Base-by-base conservation (phyloP, 2,113 vertebrate species). In the Neotragus moschatus region DNA sequence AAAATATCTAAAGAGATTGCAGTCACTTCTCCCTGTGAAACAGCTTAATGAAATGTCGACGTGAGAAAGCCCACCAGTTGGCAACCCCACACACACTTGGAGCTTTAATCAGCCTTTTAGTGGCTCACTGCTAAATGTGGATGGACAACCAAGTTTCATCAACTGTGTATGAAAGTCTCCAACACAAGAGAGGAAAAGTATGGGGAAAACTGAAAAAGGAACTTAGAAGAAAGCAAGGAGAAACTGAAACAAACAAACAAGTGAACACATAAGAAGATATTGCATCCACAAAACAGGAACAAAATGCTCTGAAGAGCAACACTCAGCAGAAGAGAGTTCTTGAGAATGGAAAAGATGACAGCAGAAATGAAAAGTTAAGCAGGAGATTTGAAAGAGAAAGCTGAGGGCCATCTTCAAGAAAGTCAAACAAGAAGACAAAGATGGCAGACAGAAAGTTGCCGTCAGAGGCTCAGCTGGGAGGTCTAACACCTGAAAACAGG, bases 151-250 rank as follows among this genome's bases (percentile, higher is more conserved):
- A 81, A 25, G 19, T 79, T 51, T 82, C 47, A 25, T 14, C 58
- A 55, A 33, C 12, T 95, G n/a, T 17, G 14, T 73, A n/a, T 47
- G 13, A 58, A 82, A 84, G 25, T 58, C 6, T 84, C 6, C 28
- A 60, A 90, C 28, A 45, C 5, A 7, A 73, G 84, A 94, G 82
- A 86, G 39, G 89, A 88, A 96, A 84, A 66, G 60, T 45, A 73
- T 0, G 5, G 45, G 6, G 4, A 58, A 94, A 84, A 51, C 26
- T 75, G 56, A 21, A 80, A 88, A 86, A 53, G 43, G 39, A 56
- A 60, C 43, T 14, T 43, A 90, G 56, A 90, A 84, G 33, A 95
- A 88, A 85, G 66, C 17, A 75, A 53, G 39, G 21, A 96, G 56
- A 79, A 88, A 36, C 9, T 5, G 7, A 88, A 95, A 60, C 28